Conservation (phyloP, 2,888 invertebrate species). For the Tinea pellionella region DNA sequence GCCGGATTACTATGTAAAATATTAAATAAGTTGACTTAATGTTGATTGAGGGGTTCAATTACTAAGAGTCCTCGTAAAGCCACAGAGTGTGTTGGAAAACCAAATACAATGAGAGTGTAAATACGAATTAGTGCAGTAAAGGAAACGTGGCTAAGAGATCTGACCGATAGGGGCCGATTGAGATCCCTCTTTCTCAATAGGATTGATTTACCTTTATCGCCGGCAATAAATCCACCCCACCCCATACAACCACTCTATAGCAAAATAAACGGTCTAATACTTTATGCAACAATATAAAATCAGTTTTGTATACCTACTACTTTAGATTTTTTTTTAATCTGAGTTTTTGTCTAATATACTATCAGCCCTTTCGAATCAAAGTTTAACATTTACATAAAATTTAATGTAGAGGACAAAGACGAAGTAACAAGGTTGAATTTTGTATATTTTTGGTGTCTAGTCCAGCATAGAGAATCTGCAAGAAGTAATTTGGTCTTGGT, state of each 20-base stretch:
- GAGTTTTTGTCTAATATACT: too few species aligned
- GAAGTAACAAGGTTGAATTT: too few species aligned
- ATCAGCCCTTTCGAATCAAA: too few species aligned
- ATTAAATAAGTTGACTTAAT: background rate
- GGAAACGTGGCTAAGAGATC: constrained; percentile 10
- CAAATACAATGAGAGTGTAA: background rate
- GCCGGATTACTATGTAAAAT: too few species aligned
- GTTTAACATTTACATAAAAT: too few species aligned
- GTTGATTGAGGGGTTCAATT: background rate
- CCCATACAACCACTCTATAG: constrained; percentile 20
- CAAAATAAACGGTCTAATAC: constrained; percentile 3
- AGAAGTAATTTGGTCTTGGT: too few species aligned
- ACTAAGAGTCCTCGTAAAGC: background rate
- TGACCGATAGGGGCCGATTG: constrained; percentile 10
- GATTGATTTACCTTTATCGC: constrained; percentile 32
- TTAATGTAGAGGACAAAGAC: too few species aligned
- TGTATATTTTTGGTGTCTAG: too few species aligned
- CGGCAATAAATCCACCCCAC: constrained; percentile 30
- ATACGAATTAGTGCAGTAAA: constrained; percentile 10
- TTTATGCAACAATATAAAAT: background rate
- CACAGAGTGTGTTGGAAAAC: background rate
- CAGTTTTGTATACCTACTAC: background rate
- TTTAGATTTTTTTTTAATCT: too few species aligned
- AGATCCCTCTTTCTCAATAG: constrained; percentile 15
- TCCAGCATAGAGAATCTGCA: too few species aligned